Evolutionary conservation across 1,140 invertebrate genomes (phyloP).

Genomic region (Rhagoletis zephyria): DNA sequence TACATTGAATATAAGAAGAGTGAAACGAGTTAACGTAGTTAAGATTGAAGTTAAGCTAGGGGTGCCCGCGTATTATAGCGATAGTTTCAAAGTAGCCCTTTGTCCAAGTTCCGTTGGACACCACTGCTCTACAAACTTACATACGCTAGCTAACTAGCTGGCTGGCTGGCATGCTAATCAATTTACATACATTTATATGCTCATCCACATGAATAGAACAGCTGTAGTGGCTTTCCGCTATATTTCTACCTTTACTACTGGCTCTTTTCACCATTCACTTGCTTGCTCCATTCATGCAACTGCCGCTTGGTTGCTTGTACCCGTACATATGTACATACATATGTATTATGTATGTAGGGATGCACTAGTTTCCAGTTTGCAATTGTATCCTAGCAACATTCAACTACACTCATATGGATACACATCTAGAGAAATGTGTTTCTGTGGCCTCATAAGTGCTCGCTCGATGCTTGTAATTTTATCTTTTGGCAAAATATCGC

Average conservation of each 20-base stretch:
- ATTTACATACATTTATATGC: too few species aligned
- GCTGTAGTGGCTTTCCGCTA: neutral
- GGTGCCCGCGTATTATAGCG: too few species aligned
- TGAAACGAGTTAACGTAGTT: too few species aligned
- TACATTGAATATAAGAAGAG: too few species aligned
- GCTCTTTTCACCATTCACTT: neutral
- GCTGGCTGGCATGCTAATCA: neutral
- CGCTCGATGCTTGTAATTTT: neutral
- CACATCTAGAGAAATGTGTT: neutral
- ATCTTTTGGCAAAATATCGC: constrained; percentile 26
- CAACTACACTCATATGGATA: neutral
- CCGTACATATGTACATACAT: neutral
- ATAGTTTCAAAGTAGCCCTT: too few species aligned
- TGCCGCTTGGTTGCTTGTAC: neutral
- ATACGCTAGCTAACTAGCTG: neutral
- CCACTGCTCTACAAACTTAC: constrained; percentile 9
- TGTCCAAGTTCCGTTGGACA: too few species aligned
- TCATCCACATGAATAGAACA: neutral
- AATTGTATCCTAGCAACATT: neutral
- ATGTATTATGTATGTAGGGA: neutral
- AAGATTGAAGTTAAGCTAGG: too few species aligned
- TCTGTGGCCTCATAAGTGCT: neutral
- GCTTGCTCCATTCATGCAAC: neutral
- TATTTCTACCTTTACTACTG: neutral
- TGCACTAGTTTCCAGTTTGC: neutral